Evolutionary conservation across 1,140 invertebrate species (phyloP).

Genomic region (Calliopsis andreniformis): DNA sequence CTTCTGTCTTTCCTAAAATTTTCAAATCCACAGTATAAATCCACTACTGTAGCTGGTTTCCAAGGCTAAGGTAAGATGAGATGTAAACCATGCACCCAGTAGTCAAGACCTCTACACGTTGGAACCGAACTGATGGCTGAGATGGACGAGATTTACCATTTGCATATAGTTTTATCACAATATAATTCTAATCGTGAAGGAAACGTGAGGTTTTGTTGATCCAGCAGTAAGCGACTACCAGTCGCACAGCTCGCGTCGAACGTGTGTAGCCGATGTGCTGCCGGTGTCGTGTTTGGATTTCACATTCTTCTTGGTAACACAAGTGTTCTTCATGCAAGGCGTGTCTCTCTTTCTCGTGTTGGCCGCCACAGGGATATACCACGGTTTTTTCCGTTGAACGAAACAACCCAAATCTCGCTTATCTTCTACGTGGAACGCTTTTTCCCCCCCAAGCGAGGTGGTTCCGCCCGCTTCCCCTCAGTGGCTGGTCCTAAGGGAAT

Average conservation of each 20-base stretch:
- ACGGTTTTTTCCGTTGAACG: conserved; percentile 42
- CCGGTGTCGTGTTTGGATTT: conserved; percentile 46
- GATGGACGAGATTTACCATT: not conserved
- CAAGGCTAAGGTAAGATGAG: too few relatives aligned
- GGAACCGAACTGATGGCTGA: not conserved
- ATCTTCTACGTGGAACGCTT: conserved; percentile 42
- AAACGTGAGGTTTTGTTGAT: not conserved
- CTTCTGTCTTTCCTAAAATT: too few relatives aligned
- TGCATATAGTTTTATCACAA: not conserved
- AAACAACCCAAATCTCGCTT: conserved; percentile 55
- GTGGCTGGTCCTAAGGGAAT: not conserved
- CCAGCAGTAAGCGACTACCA: conserved; percentile 11
- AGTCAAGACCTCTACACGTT: too few relatives aligned
- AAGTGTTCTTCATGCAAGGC: conserved; percentile 58
- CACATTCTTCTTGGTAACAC: conserved; percentile 42
- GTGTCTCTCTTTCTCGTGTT: conserved; percentile 23
- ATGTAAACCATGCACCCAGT: too few relatives aligned
- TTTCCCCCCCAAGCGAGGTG: not conserved
- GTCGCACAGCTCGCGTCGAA: conserved; percentile 16
- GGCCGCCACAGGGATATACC: conserved; percentile 22
- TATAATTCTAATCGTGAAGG: not conserved
- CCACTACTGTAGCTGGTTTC: too few relatives aligned
- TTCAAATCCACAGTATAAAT: too few relatives aligned
- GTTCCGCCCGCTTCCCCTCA: not conserved
- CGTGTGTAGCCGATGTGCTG: conserved; percentile 17